Evolutionary conservation across 2,797 vertebrate genomes (phyloP), one percentile per base, ranked within the genome.

Genomic region (Tenualosa thibaudeaui): DNA sequence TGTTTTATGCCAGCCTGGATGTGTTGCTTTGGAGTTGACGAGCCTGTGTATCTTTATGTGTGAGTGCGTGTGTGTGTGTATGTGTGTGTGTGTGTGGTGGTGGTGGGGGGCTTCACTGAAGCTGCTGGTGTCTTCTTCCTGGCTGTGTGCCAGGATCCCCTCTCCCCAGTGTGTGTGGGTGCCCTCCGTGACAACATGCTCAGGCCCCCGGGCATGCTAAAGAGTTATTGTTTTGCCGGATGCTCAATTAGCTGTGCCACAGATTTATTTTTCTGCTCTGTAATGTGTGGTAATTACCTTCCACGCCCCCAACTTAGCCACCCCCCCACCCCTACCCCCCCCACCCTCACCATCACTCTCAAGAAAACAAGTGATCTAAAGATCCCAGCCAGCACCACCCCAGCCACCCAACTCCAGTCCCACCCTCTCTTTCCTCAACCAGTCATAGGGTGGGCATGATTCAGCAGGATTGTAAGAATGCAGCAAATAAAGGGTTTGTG

Each of bases 171-270:
- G 71, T 22, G 71, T 22, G 37, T 19, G 84, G 65, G 78, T 89
- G 91, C 93, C 93, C 94, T 84, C 91, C 90, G 89, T 89, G 93
- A 89, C 87, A 87, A 88, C 92, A 89, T 86, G 93, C 93, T 91
- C 86, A 92, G 87, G 94, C 95, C 92, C 92, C 94, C 82, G 94
- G 97, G 96, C 96, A 95, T 92, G 94, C 95, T 93, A 93, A 90
- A 90, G 95, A 93, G 95, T 91, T 94, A 97, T 96, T 97, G 97
- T 97, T 97, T 96, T 93, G 93, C 82, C 93, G 95, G 93, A 94
- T 94, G 94, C 87, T 86, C 96, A 98, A 98, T 98, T 98, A 98
- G 97, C 94, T 93, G 95, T 94, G 92, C 95, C 95, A 95, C 95
- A 95, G 96, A 97, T 96, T 96, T 96, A 96, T 94, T 94, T 93